A percentile compares a stretch with the other conserved stretches of the same genome.
phyloP scores from a whole-genome alignment of 2,888 invertebrate genomes.

The Brachypalpus laphriformis region DNA sequence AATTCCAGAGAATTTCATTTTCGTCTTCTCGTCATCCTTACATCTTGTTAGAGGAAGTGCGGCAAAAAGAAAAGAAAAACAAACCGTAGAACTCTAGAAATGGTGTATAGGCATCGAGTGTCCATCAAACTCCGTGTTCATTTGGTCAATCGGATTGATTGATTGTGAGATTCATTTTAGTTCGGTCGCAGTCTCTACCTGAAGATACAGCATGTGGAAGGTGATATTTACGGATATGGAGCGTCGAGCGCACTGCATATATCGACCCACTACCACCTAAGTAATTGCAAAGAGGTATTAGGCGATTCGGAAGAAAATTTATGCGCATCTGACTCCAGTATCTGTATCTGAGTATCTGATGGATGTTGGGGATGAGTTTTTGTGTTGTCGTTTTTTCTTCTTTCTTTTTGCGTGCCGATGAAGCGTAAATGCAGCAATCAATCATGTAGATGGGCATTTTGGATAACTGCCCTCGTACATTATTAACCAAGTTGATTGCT shows the following conservation, averaged over 20 bases:
- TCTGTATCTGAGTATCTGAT: constrained; percentile 34
- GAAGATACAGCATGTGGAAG: too few relatives aligned
- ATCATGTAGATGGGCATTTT: constrained; percentile 61
- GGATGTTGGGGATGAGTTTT: constrained; percentile 32
- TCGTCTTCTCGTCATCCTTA: constrained; percentile 29
- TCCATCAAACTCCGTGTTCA: constrained; percentile 48
- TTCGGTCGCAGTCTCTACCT: constrained; percentile 29
- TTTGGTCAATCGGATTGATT: constrained; percentile 62
- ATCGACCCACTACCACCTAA: constrained; percentile 12
- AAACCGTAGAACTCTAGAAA: constrained; percentile 10
- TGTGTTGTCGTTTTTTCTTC: constrained; percentile 11
- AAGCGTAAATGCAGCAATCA: constrained; percentile 64
- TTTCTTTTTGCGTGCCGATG: constrained; percentile 11
- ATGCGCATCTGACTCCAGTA: constrained; percentile 31
- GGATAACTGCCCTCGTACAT: constrained; percentile 60
- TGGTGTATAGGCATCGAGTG: constrained; percentile 22
- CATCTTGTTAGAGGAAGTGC: constrained; percentile 12
- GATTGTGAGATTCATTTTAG: constrained; percentile 48
- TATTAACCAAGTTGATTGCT: constrained; percentile 67
- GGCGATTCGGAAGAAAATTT: constrained; percentile 38
- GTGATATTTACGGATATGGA: constrained; percentile 6
- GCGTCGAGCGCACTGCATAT: neutral
- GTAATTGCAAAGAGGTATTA: constrained; percentile 50
- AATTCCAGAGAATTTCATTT: constrained; percentile 7
- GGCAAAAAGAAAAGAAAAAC: constrained; percentile 31